A percentile compares a stretch with the other conserved stretches of the same genome.
phyloP scores from a whole-genome alignment of 2,797 vertebrate genomes.

The Schizopygopsis pylzovi region DNA sequence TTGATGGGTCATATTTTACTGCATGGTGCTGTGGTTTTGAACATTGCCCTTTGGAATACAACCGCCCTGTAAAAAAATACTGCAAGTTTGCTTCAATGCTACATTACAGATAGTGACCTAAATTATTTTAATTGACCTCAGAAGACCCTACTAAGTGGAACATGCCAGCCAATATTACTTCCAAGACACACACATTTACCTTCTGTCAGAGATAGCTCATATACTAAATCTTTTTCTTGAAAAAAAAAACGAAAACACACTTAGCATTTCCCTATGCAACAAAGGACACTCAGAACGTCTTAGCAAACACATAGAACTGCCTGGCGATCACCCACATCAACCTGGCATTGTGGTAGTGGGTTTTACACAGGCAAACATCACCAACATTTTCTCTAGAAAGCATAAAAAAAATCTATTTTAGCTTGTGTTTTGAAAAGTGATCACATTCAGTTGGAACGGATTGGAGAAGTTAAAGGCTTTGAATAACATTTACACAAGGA shows the following conservation, averaged over 20 bases:
- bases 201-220: neutral
- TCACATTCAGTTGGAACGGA: slow-evolving; percentile 39
- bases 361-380: neutral
- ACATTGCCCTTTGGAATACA: neutral
- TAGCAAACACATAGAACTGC: no score
- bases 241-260: neutral
- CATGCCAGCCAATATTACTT: neutral
- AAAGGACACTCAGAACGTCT: no score
- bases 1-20: neutral
- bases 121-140: neutral
- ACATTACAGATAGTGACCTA: neutral
- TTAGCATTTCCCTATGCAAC: no score
- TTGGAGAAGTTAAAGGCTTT: slow-evolving; percentile 54
- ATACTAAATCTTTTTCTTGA: neutral
- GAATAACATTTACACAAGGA: slow-evolving; percentile 60
- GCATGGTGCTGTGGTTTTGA: neutral
- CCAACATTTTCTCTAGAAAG: neutral
- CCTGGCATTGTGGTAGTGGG: neutral
- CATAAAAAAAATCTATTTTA: neutral
- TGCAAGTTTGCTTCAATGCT: neutral
- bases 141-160: neutral
- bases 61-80: neutral
- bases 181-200: slow-evolving; percentile 11
- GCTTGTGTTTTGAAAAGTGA: slow-evolving; percentile 52
- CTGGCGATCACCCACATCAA: no score